Conservation (phyloP, 64 coral and sea anemone species). For the Pachyseris speciosa region DNA sequence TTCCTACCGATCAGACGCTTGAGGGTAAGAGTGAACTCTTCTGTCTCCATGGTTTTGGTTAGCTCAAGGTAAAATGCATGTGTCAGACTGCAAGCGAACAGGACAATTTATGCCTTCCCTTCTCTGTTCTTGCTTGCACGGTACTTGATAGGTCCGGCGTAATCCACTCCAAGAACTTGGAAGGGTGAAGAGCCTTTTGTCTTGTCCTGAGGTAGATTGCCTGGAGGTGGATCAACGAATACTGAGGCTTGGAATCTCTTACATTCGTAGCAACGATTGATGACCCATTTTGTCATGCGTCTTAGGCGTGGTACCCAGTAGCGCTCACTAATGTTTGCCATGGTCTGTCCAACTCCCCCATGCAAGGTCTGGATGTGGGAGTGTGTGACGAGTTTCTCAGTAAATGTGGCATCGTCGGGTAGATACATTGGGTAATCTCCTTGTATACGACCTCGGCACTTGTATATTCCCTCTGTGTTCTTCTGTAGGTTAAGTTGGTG, state of each 20-base stretch:
- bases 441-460: conserved; percentile 58
- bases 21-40: conserved; percentile 27
- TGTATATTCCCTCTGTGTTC: conserved; percentile 41
- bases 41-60: conserved; percentile 10
- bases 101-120: conserved; percentile 57
- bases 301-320: conserved; percentile 67
- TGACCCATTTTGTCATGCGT: conserved; percentile 24
- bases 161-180: too few species aligned
- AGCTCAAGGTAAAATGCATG: conserved; percentile 62
- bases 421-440: conserved; percentile 57
- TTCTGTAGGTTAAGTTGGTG: conserved; percentile 57
- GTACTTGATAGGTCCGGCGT: conserved; percentile 50
- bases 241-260: conserved; percentile 54
- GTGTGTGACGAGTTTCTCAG: conserved; percentile 53
- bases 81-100: conserved; percentile 63
- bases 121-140: conserved; percentile 10
- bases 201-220: conserved; percentile 11
- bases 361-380: conserved; percentile 55
- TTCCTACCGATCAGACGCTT: conserved; percentile 30
- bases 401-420: conserved; percentile 10
- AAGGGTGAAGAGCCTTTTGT: conserved; percentile 30
- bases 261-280: conserved; percentile 34
- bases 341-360: conserved; percentile 76
- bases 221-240: conserved; percentile 21
- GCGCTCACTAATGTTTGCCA: conserved; percentile 55